Evolutionary conservation across 2,888 invertebrate genomes (phyloP), one percentile per base, ranked within the genome.

Genomic region (Anodontia alba): DNA sequence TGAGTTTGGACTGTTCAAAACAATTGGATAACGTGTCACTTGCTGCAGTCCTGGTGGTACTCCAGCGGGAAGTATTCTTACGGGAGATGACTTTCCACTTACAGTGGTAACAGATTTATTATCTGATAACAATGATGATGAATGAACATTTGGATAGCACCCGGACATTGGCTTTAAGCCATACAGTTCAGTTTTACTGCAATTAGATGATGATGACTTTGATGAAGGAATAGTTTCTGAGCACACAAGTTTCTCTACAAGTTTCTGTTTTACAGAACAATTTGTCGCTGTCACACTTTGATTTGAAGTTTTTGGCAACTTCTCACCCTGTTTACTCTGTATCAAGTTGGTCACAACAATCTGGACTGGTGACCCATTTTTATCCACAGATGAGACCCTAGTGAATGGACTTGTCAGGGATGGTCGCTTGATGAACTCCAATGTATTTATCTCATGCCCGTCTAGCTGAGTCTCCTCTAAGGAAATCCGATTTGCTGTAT

Each of bases 1-100:
- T 49, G 81, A 46, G 70, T 69, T 73, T 54, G 72, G 54, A 76
- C 66, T 68, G 76, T 74, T 67, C 80, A 69, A 26, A 73, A 72
- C 62, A 68, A 62, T 68, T 71, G 76, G 68, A 69, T 74, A 73
- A 70, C 78, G 72, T 68, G 77, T 49, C 74, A 71, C 70, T 69
- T 72, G 62, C 33, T 62, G 62, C 17, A 62, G 10, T 23, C 70
- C 72, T n/a, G n/a, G n/a, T n/a, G n/a, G n/a, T n/a, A n/a, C n/a
- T 20, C 69, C 72, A 66, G 74, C 78, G 46, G 71, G 62, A 8
- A 33, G 62, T 10, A 62, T 73, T 49, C 66, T 76, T 69, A 78
- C 51, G 33, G 66, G 23, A 51, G 29, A 26, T 42, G 43, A 43
- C 23, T 42, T 36, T 38, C 62, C 36, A 68, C 42, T 68, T 5